Evolutionary conservation across 2,113 vertebrate genomes (phyloP), one percentile per base, ranked within the genome.

Genomic region (Chelonoidis abingdonii): DNA sequence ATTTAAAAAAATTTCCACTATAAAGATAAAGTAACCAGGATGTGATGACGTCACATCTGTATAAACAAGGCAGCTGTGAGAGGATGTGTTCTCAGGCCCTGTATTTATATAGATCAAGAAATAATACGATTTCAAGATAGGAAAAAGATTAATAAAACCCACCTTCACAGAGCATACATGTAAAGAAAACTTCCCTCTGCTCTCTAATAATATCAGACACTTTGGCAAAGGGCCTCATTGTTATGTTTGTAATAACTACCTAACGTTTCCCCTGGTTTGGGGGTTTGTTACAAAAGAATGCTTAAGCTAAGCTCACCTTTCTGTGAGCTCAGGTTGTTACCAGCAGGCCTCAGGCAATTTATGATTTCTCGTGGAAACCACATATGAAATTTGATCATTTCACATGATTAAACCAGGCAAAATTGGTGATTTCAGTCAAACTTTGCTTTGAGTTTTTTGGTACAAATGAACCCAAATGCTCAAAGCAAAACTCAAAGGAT

Each of bases 331-430:
- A 4, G 49, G 62, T 52, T 69, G 8, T 88, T 84, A n/a, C 21
- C 83, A 38, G 49, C 11, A 80, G 53, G 19, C 53, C 72, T 94
- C 72, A 93, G 57, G 78, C 2, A 2, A 78, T 65, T 53, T 12
- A 29, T 59, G 41, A n/a, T 84, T 96, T 94, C 65, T 86, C n/a
- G 80, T 72, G 56, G 84, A 94, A 90, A 65, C 81, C 62, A 49
- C 29, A 6, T 11, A 31, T 2, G 21, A 93, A 95, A 93, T 50
- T 31, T 53, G 72, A 83, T 78, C n/a, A 22, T 89, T 96, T 95
- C 83, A 84, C 65, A 80, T 35, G 44, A n/a, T 88, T 93, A 25
- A 95, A 88, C 5, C 44, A 83, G 65, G 49, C 1, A 85, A 72
- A 91, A 29, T 13, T 80, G 78, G 72, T 57, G 47, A 44, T 72